Evolutionary conservation across 2,113 vertebrate species (phyloP).

Genomic region (Psephotus haematonotus): DNA sequence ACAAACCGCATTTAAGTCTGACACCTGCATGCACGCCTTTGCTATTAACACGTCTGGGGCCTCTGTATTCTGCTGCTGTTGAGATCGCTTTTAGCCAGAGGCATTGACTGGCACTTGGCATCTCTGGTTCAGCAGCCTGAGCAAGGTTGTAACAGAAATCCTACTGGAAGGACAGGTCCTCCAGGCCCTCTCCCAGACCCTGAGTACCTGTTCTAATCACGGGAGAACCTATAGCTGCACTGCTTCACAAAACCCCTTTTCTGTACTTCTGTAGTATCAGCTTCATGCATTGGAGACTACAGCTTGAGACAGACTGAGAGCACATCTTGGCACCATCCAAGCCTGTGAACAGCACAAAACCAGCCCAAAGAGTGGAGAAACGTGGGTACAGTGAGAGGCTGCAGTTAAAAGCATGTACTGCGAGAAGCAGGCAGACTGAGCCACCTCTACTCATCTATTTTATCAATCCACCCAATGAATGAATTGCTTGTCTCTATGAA

Average conservation of each 20-base stretch:
- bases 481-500: not conserved
- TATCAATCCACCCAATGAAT: not conserved
- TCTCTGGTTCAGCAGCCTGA: not conserved
- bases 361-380: no score
- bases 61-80: not conserved
- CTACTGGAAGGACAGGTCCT: not conserved
- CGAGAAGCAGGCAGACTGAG: not conserved
- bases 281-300: not conserved
- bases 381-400: not conserved
- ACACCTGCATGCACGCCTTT: not conserved
- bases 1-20: not conserved
- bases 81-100: not conserved
- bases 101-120: rapidly evolving
- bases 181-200: not conserved
- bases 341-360: not conserved
- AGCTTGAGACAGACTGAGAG: not conserved
- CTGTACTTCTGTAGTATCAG: not conserved
- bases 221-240: rapidly evolving
- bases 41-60: not conserved
- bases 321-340: not conserved
- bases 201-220: not conserved
- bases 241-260: not conserved
- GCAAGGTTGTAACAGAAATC: not conserved
- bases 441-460: not conserved
- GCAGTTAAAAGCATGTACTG: rapidly evolving